Percentiles rank a stretch among this genome's conserved stretches.
These are phyloP conservation scores for Acanthacorydalis orientalis DNA, from an alignment of 2,888 invertebrate genomes.

Conservation along the genomic window DNA sequence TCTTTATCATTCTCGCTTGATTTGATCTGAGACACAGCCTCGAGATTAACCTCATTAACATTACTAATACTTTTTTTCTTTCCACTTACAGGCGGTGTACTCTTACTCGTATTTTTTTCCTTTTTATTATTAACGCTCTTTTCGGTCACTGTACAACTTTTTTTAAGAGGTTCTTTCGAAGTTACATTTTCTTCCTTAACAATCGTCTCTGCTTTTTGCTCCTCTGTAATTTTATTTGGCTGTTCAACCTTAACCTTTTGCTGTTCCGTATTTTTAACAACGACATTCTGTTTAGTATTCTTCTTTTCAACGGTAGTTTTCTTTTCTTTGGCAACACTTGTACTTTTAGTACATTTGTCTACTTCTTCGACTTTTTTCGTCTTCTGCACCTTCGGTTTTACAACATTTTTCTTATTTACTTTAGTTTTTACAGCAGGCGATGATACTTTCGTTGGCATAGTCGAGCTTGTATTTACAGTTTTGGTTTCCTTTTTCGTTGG, in stretches of 20 bases:
- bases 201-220: not conserved
- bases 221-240: not conserved
- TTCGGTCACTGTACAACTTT: not conserved
- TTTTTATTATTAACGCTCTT: not conserved
- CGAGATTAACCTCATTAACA: conserved; percentile 7
- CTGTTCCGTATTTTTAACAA: conserved; percentile 4
- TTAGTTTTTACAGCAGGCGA: not conserved
- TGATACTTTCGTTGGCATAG: not conserved
- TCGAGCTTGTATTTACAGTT: not conserved
- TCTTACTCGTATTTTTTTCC: conserved; percentile 1
- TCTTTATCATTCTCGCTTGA: conserved; percentile 5
- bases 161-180: conserved; percentile 7
- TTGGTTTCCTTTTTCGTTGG: not conserved
- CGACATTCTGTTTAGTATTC: conserved; percentile 21
- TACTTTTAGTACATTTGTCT: too few relatives aligned
- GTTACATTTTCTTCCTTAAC: not conserved
- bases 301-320: conserved; percentile 17
- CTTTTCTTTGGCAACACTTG: conserved; percentile 12
- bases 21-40: not conserved
- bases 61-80: conserved; percentile 7
- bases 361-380: not conserved
- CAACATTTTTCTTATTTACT: conserved; percentile 16
- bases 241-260: not conserved
- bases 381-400: conserved; percentile 20
- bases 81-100: conserved; percentile 14